Evolutionary conservation across 1,140 invertebrate genomes (phyloP), one percentile per base, ranked within the genome.

Genomic region (Drosophila watanabei): DNA sequence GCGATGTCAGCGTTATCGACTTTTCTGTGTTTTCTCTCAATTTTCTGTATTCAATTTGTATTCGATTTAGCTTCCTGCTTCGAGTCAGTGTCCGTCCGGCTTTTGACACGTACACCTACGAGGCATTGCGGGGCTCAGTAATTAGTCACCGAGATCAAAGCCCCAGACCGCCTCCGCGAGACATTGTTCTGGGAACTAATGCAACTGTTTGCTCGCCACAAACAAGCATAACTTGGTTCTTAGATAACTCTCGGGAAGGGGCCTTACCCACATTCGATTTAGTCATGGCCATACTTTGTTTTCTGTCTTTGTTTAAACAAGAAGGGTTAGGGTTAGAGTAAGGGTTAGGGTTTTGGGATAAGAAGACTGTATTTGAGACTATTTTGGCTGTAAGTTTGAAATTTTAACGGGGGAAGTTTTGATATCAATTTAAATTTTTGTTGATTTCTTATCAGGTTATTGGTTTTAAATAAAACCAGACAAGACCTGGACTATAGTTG

Each of bases 111-210:
- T 75, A 75, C 70, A 39, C 71, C 69, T 61, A 71, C 70, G 24
- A 49, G 20, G 43, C 41, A n/a, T 6, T 37, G 33, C 52, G 33
- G 64, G 24, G 24, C 16, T 20, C 28, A 35, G 54, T 60, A 73
- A 73, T 73, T 75, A 75, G 71, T 75, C 71, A 75, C 71, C 24
- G 56, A 60, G 45, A 75, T 75, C 71, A 75, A 75, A 75, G 71
- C 1, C 46, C 14, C 5, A 11, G n/a, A 30, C 70, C 69, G 69
- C 37, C 45, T n/a, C 46, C 32, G 35, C 16, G 20, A 58, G 49
- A 30, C 35, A 14, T 37, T 35, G n/a, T 75, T 73, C 71, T 75
- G 18, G 46, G 46, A 75, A 75, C 70, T 73, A 73, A 56, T 68
- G 73, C 52, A 69, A 33, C 75, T 73, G 45, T 75, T 75, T 75